Base-by-base conservation (phyloP, 2,113 vertebrate genomes). In the Mobula birostris region DNA sequence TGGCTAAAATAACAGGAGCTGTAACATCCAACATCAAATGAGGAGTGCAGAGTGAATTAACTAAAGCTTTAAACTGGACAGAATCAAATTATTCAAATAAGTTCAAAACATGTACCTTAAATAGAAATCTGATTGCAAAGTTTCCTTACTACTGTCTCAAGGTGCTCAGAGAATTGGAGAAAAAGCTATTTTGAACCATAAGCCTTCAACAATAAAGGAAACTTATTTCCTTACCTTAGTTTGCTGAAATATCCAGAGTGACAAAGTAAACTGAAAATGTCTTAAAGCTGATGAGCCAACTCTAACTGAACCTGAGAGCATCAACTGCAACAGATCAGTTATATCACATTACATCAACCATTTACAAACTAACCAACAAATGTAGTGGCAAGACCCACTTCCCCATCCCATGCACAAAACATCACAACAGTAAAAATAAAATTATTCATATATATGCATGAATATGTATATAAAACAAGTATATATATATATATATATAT, bases 321-420 rank as follows among this genome's bases (percentile, higher is more conserved):
- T n/a, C n/a, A 93, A 74, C 12, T 74, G 68, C 91, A 74, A 74
- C 70, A 27, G 68, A 48, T 36, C 70, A 72, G 32, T 74, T 72
- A 29, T 3, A 93, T 92, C 90, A 92, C 90, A 19, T 93, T 48
- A 93, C 68, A 74, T 40, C 40, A 74, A 76, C 91, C 36, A 93
- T 56, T 93, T 29, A 93, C 68, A 93, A 93, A 93, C 32, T 76
- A 56, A 76, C 91, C 36, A 93, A 93, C 91, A 93, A 93, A 93
- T 92, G 68, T 92, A 92, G 90, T 88, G 90, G 40, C 90, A 88
- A 90, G 85, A 66, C 85, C 85, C 63, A 91, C 11, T 66, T 17
- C 70, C 32, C 90, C 68, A 93, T 76, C 68, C 91, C 68, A 72
- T 48, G 40, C 68, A 93, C 70, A 93, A 36, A 74, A 76, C 85